phyloP scores from a whole-genome alignment of 2,797 vertebrate species.

The Syndactyla subalaris region DNA sequence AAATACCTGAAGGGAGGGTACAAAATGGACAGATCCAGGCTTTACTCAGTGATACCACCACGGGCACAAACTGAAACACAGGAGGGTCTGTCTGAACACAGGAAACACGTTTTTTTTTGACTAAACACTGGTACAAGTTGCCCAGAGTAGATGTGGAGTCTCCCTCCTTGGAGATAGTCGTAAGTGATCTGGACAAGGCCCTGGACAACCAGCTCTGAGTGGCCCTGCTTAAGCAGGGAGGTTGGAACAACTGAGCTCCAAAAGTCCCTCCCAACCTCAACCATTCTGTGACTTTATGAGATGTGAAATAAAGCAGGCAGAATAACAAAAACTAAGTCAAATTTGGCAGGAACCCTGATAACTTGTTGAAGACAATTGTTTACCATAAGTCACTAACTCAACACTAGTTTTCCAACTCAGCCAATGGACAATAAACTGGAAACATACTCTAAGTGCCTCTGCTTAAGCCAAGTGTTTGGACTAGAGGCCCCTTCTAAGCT shows the following conservation, averaged over 20 bases:
- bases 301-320: not conserved
- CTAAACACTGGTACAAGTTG: not conserved
- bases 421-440: not conserved
- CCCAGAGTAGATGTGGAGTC: not conserved
- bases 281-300: not conserved
- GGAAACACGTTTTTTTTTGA: not conserved
- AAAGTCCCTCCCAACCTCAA: not conserved
- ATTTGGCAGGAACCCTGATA: not conserved
- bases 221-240: not conserved
- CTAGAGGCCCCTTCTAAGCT: not conserved
- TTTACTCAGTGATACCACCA: not conserved
- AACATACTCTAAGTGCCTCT: not conserved
- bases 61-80: not conserved
- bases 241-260: not conserved
- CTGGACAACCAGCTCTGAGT: not conserved
- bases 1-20: not conserved
- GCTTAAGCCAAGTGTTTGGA: not conserved
- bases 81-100: not conserved
- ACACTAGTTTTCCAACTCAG: not conserved
- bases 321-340: not conserved
- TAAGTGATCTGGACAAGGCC: not conserved
- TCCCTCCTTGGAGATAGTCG: not conserved
- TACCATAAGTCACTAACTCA: not conserved
- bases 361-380: not conserved
- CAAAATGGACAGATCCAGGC: not conserved